phyloP scores from a whole-genome alignment of 37 sponge, comb jelly and placozoan genomes.

The Mnemiopsis leidyi region DNA sequence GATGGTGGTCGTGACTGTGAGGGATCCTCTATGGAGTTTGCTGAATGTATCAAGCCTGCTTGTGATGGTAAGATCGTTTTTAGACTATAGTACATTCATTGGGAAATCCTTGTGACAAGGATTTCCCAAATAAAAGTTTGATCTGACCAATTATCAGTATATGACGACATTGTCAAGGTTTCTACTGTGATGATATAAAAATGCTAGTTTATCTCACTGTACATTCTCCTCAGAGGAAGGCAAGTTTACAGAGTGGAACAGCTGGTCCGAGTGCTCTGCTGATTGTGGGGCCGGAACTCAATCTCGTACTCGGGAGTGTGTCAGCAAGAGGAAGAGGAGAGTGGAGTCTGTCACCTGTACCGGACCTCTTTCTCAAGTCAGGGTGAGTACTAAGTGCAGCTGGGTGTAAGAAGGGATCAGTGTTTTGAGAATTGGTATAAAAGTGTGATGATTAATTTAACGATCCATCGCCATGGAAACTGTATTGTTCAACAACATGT shows the following conservation, averaged over 20 bases:
- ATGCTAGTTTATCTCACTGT: not conserved
- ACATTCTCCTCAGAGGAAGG: slow-evolving; percentile 25
- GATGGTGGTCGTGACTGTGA: slow-evolving; percentile 1
- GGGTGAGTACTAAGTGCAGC: not conserved
- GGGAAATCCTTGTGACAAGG: too few species aligned
- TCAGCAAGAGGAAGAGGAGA: not conserved
- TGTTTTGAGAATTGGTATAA: too few species aligned
- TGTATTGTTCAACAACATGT: too few species aligned
- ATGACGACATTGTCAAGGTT: too few species aligned
- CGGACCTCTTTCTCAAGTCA: not conserved
- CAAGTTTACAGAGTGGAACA: not conserved
- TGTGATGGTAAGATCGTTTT: slow-evolving; percentile 33
- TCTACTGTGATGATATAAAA: not conserved
- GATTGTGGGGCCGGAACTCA: slow-evolving; percentile 32
- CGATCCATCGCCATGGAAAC: too few species aligned
- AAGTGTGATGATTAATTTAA: too few species aligned
- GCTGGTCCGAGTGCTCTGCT: slow-evolving; percentile 12
- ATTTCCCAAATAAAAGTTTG: too few species aligned
- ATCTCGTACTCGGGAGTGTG: not conserved
- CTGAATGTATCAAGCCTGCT: not conserved
- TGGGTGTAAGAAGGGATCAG: too few species aligned
- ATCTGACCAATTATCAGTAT: too few species aligned
- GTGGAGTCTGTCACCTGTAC: not conserved
- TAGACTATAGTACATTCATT: too few species aligned
- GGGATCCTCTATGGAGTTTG: slow-evolving; percentile 36